phyloP scores from a whole-genome alignment of 2,888 invertebrate genomes.

The Drosophila fungiperda region DNA sequence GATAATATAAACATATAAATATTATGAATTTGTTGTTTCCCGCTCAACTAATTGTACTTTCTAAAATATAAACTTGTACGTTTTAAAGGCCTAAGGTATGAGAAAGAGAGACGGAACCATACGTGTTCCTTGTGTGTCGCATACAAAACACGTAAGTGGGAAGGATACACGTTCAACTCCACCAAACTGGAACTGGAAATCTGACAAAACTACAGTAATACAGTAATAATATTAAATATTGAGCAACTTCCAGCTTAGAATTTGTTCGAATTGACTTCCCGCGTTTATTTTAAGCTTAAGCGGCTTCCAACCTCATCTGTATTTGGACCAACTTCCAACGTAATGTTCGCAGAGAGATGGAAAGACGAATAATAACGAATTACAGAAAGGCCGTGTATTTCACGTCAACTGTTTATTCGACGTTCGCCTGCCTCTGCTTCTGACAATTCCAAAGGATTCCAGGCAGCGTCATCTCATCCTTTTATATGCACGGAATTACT shows the following conservation, averaged over 20 bases:
- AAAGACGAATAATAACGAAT: neutral
- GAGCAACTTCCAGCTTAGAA: neutral
- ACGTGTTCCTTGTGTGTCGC: neutral
- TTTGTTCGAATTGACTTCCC: neutral
- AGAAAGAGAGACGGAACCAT: constrained; percentile 35
- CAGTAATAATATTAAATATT: neutral
- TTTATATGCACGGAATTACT: constrained; percentile 8
- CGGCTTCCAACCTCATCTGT: neutral
- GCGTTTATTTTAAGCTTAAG: neutral
- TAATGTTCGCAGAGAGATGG: neutral
- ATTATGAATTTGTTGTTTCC: constrained; percentile 4
- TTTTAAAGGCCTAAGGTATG: constrained; percentile 62
- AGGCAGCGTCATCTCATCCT: neutral
- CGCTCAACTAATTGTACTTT: neutral
- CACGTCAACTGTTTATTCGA: neutral
- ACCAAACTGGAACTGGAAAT: constrained; percentile 1
- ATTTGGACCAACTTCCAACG: neutral
- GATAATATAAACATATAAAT: constrained; percentile 25
- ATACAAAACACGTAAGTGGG: neutral
- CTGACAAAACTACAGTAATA: neutral
- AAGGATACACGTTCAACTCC: constrained; percentile 20
- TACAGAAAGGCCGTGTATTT: neutral
- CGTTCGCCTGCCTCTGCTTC: neutral
- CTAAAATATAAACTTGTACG: constrained; percentile 38
- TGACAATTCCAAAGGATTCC: neutral